phyloP scores from a whole-genome alignment of 2,113 vertebrate species.

The Lota lota region DNA sequence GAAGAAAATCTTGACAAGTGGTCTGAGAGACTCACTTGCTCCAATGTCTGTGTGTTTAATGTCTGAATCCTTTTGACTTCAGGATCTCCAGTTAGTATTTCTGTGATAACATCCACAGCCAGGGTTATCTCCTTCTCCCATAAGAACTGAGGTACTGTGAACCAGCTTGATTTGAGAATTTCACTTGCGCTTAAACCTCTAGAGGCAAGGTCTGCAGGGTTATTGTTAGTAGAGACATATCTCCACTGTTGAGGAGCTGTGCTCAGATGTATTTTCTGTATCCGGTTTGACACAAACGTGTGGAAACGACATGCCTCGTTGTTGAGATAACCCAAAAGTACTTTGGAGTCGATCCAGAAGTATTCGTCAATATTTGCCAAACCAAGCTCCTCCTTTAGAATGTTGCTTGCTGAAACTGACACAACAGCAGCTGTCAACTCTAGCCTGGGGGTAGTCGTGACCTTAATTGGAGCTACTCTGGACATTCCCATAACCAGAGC shows the following conservation, averaged over 20 bases:
- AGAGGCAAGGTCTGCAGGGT: background rate
- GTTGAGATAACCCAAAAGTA: no score
- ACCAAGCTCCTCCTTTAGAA: conserved; percentile 10
- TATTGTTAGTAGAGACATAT: no score
- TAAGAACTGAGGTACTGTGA: no score
- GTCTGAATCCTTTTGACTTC: no score
- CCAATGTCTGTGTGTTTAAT: no score
- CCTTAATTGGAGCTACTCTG: conserved; percentile 10
- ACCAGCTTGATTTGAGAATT: no score
- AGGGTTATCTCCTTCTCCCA: no score
- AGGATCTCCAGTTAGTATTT: no score
- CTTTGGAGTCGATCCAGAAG: background rate
- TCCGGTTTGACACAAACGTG: background rate
- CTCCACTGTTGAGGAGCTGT: no score
- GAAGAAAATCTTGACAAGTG: conserved; percentile 17
- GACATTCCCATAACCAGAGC: background rate
- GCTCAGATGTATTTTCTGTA: background rate
- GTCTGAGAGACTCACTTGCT: conserved; percentile 2
- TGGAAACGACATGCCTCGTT: background rate
- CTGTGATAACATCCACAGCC: no score
- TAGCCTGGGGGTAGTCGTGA: background rate
- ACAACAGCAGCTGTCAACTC: conserved; percentile 13
- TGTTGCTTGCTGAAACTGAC: conserved; percentile 11
- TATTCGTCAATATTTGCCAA: background rate
- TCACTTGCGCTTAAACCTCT: no score